These are phyloP conservation scores for Cossypha heuglini DNA, from an alignment of 2,797 vertebrate species.

Conservation along the genomic window DNA sequence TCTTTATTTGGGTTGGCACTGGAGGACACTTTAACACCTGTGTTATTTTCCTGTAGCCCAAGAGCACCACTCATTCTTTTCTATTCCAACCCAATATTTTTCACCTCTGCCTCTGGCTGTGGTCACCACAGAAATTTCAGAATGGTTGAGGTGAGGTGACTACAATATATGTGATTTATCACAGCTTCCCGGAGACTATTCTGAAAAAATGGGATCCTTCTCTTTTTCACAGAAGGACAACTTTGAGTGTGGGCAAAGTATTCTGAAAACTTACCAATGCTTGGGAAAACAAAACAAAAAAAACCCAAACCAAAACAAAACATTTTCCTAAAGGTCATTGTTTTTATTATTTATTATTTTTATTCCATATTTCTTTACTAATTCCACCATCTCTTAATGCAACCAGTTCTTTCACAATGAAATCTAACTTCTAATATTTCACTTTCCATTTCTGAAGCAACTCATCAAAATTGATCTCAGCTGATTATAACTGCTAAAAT, in stretches of 20 bases:
- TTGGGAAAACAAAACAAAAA: not conserved
- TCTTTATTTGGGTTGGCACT: constrained; percentile 51
- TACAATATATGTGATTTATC: not conserved
- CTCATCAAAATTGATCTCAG: not conserved
- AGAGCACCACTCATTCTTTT: not conserved
- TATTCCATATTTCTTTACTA: not conserved
- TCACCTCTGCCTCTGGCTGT: not conserved
- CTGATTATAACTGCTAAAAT: not conserved
- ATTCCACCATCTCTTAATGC: not conserved
- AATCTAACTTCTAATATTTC: not conserved
- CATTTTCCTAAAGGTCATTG: not conserved
- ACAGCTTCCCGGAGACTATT: not conserved
- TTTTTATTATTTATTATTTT: not conserved
- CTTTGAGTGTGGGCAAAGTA: not conserved
- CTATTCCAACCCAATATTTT: not conserved
- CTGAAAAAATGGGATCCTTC: not conserved
- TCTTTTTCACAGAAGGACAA: not conserved
- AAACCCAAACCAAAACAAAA: not conserved
- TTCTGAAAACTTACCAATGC: not conserved
- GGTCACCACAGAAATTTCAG: not conserved
- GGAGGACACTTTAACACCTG: constrained; percentile 26
- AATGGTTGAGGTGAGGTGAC: not conserved
- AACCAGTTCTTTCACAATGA: not conserved
- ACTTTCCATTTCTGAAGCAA: not conserved
- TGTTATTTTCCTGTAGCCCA: not conserved